Percentiles rank a stretch among this genome's conserved stretches.
phyloP scores from a whole-genome alignment of 2,113 vertebrate species.

The Pardalotus punctatus region DNA sequence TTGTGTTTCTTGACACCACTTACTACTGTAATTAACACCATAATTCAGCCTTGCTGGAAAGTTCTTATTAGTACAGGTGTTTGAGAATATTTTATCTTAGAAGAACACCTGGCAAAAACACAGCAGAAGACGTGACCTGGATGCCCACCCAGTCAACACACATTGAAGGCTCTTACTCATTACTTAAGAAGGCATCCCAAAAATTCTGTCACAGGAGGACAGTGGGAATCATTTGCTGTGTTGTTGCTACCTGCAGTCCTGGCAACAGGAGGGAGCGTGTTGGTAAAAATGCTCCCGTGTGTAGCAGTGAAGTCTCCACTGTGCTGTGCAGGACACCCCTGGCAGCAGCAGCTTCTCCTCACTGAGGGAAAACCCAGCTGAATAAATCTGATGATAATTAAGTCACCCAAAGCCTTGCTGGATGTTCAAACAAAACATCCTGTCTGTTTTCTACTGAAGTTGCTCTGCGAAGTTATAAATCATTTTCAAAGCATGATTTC shows the following conservation, averaged over 20 bases:
- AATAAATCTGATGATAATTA: neutral
- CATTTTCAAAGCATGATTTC: neutral
- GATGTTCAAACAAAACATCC: neutral
- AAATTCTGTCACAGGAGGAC: neutral
- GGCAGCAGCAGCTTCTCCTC: neutral
- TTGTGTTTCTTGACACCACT: neutral
- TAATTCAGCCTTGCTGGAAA: neutral
- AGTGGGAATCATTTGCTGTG: neutral
- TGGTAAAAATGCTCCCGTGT: neutral
- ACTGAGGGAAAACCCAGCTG: neutral
- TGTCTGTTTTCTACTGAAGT: neutral
- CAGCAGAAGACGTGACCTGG: neutral
- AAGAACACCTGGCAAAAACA: neutral
- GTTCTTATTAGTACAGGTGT: neutral
- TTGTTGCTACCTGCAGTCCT: neutral
- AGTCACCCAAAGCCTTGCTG: neutral
- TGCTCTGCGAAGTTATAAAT: neutral
- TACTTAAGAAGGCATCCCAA: neutral
- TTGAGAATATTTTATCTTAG: neutral
- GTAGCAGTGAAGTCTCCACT: neutral
- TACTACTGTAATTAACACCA: neutral
- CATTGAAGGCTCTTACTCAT: neutral
- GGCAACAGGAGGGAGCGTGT: neutral
- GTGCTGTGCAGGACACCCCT: neutral
- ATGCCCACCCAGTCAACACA: neutral